Evolutionary conservation across 2,113 vertebrate species (phyloP).

Genomic region (Platysternon megacephalum): DNA sequence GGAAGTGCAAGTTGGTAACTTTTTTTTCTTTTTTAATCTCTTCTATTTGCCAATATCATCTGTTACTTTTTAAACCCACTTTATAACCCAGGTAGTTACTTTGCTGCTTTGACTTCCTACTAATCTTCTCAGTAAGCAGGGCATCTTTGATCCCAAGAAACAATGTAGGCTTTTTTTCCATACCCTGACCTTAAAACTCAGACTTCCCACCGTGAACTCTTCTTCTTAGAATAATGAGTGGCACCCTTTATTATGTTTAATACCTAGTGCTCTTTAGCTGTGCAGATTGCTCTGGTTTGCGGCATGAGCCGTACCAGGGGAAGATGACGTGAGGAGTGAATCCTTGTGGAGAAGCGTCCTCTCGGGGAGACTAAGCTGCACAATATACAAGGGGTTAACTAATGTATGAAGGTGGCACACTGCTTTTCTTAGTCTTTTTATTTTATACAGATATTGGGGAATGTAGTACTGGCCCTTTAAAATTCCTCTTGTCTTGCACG

Average conservation of each 20-base stretch:
- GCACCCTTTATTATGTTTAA: not conserved
- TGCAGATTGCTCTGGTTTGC: rapidly evolving
- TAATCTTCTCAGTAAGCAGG: conserved; percentile 32
- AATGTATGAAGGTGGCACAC: not conserved
- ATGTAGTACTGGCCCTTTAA: not conserved
- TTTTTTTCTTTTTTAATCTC: not conserved
- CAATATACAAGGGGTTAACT: not conserved
- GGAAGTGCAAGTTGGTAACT: conserved; percentile 38
- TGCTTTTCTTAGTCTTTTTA: not conserved
- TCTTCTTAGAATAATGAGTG: not conserved
- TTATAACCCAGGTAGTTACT: not conserved
- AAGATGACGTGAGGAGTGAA: not conserved
- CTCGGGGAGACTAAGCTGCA: not conserved
- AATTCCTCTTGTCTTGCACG: not conserved
- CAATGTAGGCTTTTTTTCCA: not conserved
- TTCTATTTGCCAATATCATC: conserved; percentile 21
- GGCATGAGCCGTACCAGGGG: not conserved
- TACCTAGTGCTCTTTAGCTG: not conserved
- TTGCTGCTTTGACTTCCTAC: not conserved
- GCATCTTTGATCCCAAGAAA: conserved; percentile 25
- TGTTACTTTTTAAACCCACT: not conserved
- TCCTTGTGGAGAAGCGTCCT: not conserved
- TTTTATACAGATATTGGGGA: not conserved
- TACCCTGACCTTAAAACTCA: not conserved
- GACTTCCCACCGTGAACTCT: not conserved